phyloP scores from a whole-genome alignment of 2,113 vertebrate species.

The Seriola rivoliana region DNA sequence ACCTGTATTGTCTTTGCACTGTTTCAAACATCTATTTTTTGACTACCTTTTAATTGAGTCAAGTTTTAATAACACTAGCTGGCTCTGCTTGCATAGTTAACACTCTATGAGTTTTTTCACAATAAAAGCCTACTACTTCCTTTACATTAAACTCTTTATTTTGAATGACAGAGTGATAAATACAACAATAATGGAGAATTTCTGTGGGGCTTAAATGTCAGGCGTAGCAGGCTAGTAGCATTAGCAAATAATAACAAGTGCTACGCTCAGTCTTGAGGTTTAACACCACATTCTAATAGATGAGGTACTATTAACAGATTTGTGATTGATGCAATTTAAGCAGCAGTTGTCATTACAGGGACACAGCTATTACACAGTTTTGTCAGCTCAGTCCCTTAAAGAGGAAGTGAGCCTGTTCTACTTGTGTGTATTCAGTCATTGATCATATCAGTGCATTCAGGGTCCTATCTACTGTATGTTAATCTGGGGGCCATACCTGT shows the following conservation, averaged over 20 bases:
- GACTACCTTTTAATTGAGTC: background rate
- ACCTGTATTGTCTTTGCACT: background rate
- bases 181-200: background rate
- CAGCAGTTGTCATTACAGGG: slow-evolving; percentile 21
- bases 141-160: background rate
- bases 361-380: slow-evolving; percentile 39
- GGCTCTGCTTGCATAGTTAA: background rate
- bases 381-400: slow-evolving; percentile 25
- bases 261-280: slow-evolving; percentile 16
- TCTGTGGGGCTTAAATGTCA: background rate
- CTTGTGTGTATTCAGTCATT: slow-evolving; percentile 2
- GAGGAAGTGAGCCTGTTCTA: slow-evolving; percentile 44
- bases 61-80: background rate
- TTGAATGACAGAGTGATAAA: background rate
- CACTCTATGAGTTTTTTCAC: background rate
- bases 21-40: background rate
- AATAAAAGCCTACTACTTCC: background rate
- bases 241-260: slow-evolving; percentile 24
- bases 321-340: slow-evolving; percentile 28
- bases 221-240: background rate
- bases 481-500: background rate
- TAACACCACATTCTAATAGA: background rate
- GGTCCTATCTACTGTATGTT: background rate
- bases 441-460: background rate
- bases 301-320: slow-evolving; percentile 20